Conservation (phyloP, 2,797 vertebrate species). For the Leucoraja ocellata region DNA sequence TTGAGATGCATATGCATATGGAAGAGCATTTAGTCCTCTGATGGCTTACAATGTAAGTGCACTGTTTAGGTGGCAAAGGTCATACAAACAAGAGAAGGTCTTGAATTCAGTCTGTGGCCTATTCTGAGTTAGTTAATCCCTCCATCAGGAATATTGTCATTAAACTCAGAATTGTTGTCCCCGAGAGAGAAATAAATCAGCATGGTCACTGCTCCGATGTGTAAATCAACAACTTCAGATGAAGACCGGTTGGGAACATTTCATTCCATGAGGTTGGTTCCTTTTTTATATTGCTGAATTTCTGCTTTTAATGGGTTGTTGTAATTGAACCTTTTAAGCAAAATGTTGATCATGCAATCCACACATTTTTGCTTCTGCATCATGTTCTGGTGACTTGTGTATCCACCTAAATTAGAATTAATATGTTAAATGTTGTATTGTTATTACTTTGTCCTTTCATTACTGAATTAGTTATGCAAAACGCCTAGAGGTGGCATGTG, state of each 20-base stretch:
- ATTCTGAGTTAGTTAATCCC: conserved; percentile 33
- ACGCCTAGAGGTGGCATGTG: too few relatives aligned
- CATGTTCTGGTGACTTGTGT: neutral
- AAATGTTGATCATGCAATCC: neutral
- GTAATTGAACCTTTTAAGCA: neutral
- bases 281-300: neutral
- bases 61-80: neutral
- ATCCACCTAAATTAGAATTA: neutral
- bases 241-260: neutral
- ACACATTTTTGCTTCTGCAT: neutral
- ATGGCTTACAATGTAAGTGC: conserved; percentile 7
- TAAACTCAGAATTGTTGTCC: conserved; percentile 21
- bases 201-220: neutral
- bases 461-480: neutral
- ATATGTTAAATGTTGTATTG: neutral
- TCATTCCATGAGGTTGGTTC: neutral
- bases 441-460: neutral
- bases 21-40: conserved; percentile 5
- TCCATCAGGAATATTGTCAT: conserved; percentile 2
- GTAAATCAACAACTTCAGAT: neutral
- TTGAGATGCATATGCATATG: neutral
- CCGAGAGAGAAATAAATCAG: neutral
- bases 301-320: neutral
- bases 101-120: neutral
- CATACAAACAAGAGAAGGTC: neutral